Base-by-base conservation (phyloP, 2,113 vertebrate genomes). In the Gymnorhina tibicen region DNA sequence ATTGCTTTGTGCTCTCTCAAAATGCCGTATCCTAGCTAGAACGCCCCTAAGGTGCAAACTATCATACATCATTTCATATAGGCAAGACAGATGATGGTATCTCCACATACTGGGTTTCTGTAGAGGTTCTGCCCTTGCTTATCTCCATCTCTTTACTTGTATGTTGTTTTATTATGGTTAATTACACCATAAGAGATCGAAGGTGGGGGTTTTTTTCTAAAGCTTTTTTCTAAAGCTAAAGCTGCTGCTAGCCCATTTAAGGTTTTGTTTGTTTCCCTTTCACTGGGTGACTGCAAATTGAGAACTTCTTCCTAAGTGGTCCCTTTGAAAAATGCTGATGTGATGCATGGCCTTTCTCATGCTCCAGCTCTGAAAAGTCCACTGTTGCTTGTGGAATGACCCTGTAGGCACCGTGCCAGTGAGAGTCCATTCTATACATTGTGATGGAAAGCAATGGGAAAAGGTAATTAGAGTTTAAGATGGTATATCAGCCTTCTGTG, bases 181-280 rank as follows among this genome's bases (percentile, higher is more conserved):
- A 89, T 89, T 85, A n/a, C 35, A 56, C n/a, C 44, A 10, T 18
- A 26, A 44, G n/a, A 85, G 32, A 84, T 78, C 37, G 72, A 47
- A 26, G 10, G 23, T 42, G 6, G 0, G 0, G 0, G 0, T 5
- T 44, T 66, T 73, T 77, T 35, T 1, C 30, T 30, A 10, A 37
- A 67, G 32, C 18, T 19, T 63, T 27, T 60, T 75, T n/a, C n/a
- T n/a, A n/a, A n/a, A n/a, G n/a, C n/a, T n/a, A 72, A 75, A 89
- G 60, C 70, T 68, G n/a, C 63, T 90, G 39, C 33, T 66, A 78
- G 44, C 37, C 23, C 13, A 30, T 68, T 72, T 56, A 78, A 82
- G 9, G 11, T 55, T 92, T 96, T 47, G 50, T 63, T 82, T 93
- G 39, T 93, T 95, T 92, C 47, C 42, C 30, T 81, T 62, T 84